Percentiles rank a stretch among this genome's conserved stretches.
Conservation (phyloP, 2,888 invertebrate genomes). For the Oligia strigilis region DNA sequence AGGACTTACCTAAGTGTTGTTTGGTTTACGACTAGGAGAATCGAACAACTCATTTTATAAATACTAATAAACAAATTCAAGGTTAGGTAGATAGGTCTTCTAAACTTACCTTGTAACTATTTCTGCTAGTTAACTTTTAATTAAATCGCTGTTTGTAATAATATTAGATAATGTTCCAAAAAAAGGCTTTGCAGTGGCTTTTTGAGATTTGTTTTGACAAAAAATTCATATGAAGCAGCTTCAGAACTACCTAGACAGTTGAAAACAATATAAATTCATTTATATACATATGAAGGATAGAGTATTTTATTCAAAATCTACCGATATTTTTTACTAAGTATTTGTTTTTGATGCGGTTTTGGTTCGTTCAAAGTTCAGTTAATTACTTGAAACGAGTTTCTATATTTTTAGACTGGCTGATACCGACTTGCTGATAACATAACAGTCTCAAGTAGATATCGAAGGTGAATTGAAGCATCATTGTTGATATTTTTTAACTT, state of each 20-base stretch:
- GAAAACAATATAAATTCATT: not conserved
- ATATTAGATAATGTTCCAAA: not conserved
- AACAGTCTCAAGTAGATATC: not conserved
- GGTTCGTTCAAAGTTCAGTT: conserved; percentile 15
- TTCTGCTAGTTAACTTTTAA: not conserved
- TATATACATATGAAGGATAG: too few relatives aligned
- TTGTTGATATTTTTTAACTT: not conserved
- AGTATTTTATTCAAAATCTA: not conserved
- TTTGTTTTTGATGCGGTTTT: not conserved
- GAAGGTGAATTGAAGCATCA: not conserved
- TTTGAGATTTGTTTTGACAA: not conserved
- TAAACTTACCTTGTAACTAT: not conserved
- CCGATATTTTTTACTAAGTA: not conserved
- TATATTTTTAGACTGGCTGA: not conserved
- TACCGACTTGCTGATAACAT: conserved; percentile 3
- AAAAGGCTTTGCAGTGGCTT: not conserved
- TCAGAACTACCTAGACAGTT: not conserved
- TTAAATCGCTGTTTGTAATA: not conserved
- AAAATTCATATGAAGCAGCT: not conserved
- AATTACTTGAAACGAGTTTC: not conserved
- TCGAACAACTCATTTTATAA: not conserved
- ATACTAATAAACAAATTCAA: not conserved
- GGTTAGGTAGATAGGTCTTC: not conserved
- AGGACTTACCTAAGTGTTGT: conserved; percentile 23
- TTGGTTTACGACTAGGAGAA: not conserved